Base-by-base conservation (phyloP, 2,113 vertebrate genomes). In the Sterrhoptilus dennistouni region DNA sequence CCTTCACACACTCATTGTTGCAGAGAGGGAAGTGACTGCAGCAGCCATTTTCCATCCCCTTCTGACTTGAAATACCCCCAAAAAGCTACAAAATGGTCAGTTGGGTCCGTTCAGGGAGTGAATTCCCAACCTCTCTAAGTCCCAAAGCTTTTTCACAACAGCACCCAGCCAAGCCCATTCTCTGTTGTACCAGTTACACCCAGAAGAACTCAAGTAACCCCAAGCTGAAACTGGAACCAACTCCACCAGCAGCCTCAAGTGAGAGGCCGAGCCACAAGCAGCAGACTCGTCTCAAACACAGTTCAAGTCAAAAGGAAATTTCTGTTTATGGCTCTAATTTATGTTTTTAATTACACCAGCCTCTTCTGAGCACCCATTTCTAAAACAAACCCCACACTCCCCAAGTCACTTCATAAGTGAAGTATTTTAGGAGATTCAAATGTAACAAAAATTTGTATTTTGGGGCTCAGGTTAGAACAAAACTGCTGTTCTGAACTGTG, bases 341-440 rank as follows among this genome's bases (percentile, higher is more conserved):
- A 66, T 84, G 85, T 25, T 97, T 96, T 49, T 87, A 94, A 90
- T 85, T 84, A 87, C 24, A 60, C 42, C 60, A 40, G 54, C 35
- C 77, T 92, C 87, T 94, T 91, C 83, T 49, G 70, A 96, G 89
- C 53, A 88, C 24, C 42, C 60, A 28, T 81, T 79, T 71, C 61
- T 36, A 90, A 89, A 93, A 72, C 11, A 89, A 70, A 44, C 57
- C 52, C 23, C 42, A 57, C 1, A 10, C 21, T 91, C 93, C 87
- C 66, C 40, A 95, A 95, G 66, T 15, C 6, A 7, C n/a, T 83
- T 63, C 20, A 12, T 6, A 42, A 91, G 65, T 53, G 57, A 59
- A 91, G 71, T 74, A 49, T 40, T 91, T 75, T 12, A 45, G n/a
- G 78, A 89, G 59, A 47, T 38, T 29, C 53, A 75, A 60, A 29